Conservation (phyloP, 2,797 vertebrate species). For the Crypturellus tataupa region DNA sequence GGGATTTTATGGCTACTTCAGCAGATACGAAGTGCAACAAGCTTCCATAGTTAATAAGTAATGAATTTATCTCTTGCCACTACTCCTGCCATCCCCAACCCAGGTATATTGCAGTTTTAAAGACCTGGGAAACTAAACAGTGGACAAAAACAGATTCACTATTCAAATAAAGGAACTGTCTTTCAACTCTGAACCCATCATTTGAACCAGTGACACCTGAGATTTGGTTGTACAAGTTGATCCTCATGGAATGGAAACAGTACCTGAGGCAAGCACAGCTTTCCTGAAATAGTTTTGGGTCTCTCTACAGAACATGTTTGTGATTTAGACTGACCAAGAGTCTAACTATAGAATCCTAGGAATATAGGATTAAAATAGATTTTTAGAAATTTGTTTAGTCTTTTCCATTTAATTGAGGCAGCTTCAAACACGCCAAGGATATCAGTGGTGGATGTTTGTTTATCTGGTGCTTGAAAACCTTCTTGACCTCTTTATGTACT, state of each 20-base stretch:
- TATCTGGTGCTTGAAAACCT: neutral
- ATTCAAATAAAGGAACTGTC: neutral
- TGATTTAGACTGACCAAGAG: neutral
- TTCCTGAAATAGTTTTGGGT: neutral
- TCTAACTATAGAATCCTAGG: neutral
- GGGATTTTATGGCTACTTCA: conserved; percentile 17
- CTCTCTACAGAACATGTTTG: neutral
- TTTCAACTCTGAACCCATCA: neutral
- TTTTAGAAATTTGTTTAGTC: neutral
- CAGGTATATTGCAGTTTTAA: neutral
- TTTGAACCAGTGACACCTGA: neutral
- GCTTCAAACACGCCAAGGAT: neutral
- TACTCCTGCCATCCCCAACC: neutral
- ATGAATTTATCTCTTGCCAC: conserved; percentile 23
- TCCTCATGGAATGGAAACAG: neutral
- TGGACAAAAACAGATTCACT: neutral
- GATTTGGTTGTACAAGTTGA: neutral
- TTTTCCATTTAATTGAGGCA: neutral
- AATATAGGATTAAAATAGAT: neutral
- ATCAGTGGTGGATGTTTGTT: neutral
- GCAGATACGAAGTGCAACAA: conserved; percentile 11
- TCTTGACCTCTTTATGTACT: conserved; percentile 3
- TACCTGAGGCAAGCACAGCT: neutral
- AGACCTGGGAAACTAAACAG: neutral
- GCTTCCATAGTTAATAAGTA: conserved; percentile 6